Base-by-base conservation (phyloP, 2,113 vertebrate species). In the Equus quagga region DNA sequence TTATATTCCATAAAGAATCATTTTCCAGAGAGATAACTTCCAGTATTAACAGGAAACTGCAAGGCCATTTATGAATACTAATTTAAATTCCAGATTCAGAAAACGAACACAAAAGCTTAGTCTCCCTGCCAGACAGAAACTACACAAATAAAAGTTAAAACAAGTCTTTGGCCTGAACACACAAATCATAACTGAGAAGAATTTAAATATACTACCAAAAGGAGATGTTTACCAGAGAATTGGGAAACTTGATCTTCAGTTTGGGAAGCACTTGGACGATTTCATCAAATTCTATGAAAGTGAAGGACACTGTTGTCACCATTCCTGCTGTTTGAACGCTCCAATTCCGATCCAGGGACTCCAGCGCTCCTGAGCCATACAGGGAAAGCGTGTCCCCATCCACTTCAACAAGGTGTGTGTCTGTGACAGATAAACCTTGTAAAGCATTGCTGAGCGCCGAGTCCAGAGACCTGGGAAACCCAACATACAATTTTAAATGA, bases 211-310 rank as follows among this genome's bases (percentile, higher is more conserved):
- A 79, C 36, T 54, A 91, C 51, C 87, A 81, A 95, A 97, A 92
- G 28, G 31, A 95, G 89, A 79, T 21, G 41, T 98, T 99, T 98
- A 99, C 99, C 99, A 98, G 98, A 94, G 98, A 99, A 98, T 99
- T 99, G n/a, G 99, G 99, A 98, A 99, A 99, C 98, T 99, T 99
- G 83, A 99, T 98, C 98, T 99, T 99, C 95, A 99, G 98, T 98
- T 99, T 99, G 79, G 99, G 98, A 97, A 99, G 98, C 86, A 99
- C 99, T 94, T 99, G 99, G 76, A 99, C 99, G 28, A 99, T 99
- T 97, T 99, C 99, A 97, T 99, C 99, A 94, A 99, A 99, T 96
- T 99, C 99, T 92, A 99, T 99, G 98, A 99, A 99, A 95, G 99
- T 99, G 98, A 99, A 99, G 92, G 99, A 98, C 98, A 99, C 98